phyloP scores from a whole-genome alignment of 2,888 invertebrate species.

The Cremastinae sp. region DNA sequence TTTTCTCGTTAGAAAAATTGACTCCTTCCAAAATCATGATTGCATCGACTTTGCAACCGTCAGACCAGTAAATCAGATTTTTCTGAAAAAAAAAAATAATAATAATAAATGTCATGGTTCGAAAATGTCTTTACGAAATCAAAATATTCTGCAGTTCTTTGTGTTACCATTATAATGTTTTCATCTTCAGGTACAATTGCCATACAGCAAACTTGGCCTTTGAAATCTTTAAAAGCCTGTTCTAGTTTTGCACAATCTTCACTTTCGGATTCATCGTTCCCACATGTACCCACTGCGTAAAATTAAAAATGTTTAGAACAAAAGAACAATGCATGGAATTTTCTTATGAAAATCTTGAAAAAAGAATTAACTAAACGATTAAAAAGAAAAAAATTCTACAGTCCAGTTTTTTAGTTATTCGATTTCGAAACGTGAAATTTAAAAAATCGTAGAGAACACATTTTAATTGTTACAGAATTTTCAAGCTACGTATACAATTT shows the following conservation, averaged over 20 bases:
- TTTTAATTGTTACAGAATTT: no score
- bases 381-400: no score
- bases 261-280: slow-evolving; percentile 83
- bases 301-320: slow-evolving; percentile 73
- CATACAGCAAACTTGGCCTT: slow-evolving; percentile 82
- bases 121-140: neutral
- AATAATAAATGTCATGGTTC: neutral
- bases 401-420: no score
- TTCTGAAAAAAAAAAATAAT: slow-evolving; percentile 76
- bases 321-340: no score
- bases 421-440: no score
- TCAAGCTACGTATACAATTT: no score
- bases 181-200: slow-evolving; percentile 89
- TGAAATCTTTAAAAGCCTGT: slow-evolving; percentile 81
- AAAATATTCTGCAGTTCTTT: slow-evolving; percentile 2
- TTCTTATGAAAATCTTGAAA: no score
- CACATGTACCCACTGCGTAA: slow-evolving; percentile 87
- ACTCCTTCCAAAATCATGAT: slow-evolving; percentile 96
- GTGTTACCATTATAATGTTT: slow-evolving; percentile 82
- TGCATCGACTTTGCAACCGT: slow-evolving; percentile 83
- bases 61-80: slow-evolving; percentile 84
- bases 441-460: no score
- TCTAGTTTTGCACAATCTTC: slow-evolving; percentile 86
- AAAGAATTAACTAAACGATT: neutral
- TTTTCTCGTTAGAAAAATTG: slow-evolving; percentile 94